These are phyloP conservation scores for Intellagama lesueurii DNA, from an alignment of 2,797 vertebrate species.

Conservation along the genomic window DNA sequence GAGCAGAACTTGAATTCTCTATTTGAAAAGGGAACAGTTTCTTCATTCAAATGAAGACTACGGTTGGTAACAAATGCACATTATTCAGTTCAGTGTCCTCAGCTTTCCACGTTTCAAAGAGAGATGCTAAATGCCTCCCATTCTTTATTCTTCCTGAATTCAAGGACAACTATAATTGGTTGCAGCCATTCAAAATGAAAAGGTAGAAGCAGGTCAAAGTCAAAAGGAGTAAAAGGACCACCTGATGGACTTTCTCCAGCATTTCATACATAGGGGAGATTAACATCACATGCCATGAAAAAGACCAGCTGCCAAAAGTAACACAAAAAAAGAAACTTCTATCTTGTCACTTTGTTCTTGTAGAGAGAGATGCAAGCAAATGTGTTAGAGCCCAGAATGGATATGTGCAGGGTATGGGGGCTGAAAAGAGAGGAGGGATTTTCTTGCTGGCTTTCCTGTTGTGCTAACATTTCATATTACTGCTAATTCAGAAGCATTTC, in stretches of 20 bases:
- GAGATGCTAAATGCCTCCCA: not conserved
- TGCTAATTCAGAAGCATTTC: too few relatives aligned
- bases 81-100: not conserved
- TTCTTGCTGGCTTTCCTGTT: too few relatives aligned
- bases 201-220: not conserved
- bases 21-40: not conserved
- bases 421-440: too few relatives aligned
- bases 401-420: too few relatives aligned
- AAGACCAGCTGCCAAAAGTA: not conserved
- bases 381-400: not conserved
- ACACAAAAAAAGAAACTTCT: not conserved
- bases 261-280: not conserved
- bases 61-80: not conserved
- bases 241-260: fast-evolving
- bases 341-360: not conserved
- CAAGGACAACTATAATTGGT: not conserved
- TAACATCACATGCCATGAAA: not conserved
- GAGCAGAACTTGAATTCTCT: not conserved
- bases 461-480: too few relatives aligned
- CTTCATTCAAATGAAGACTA: not conserved
- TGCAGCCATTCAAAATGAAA: not conserved
- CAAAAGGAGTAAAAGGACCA: not conserved
- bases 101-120: slow-evolving; percentile 1
- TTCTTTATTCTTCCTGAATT: not conserved
- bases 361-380: not conserved